Evolutionary conservation across 2,113 vertebrate species (phyloP).

Genomic region (Corythaixoides concolor): DNA sequence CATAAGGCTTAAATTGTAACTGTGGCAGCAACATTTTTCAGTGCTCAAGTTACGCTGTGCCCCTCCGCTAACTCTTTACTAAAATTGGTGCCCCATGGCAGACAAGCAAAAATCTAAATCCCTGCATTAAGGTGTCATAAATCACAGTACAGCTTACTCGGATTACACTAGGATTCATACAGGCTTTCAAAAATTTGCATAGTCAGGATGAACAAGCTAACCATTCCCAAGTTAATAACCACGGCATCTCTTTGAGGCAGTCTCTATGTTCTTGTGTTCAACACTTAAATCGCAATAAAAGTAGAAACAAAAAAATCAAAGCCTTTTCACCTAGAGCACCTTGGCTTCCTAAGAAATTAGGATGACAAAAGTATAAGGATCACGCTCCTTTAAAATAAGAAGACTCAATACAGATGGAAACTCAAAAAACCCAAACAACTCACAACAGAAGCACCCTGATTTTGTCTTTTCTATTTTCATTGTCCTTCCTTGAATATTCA

Average conservation of each 20-base stretch:
- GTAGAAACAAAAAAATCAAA: neutral
- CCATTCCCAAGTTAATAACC: conserved; percentile 20
- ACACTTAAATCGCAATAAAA: neutral
- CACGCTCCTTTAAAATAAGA: neutral
- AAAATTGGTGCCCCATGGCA: conserved; percentile 67
- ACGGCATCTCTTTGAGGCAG: neutral
- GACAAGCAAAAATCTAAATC: conserved; percentile 72
- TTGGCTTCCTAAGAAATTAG: neutral
- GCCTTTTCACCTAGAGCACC: neutral
- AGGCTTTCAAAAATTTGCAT: conserved; percentile 49
- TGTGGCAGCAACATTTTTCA: conserved; percentile 22
- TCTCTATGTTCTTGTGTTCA: neutral
- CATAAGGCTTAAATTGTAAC: conserved; percentile 14
- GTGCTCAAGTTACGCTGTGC: conserved; percentile 47
- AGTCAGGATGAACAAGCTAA: conserved; percentile 49
- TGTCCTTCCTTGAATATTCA: neutral
- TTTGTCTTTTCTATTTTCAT: neutral
- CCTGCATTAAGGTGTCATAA: conserved; percentile 66
- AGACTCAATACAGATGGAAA: neutral
- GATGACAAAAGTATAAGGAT: neutral
- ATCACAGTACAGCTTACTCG: conserved; percentile 45
- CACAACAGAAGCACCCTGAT: neutral
- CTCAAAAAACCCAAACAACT: neutral
- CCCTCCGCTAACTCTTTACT: conserved; percentile 25
- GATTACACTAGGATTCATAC: conserved; percentile 53